These are phyloP conservation scores for Pavo muticus DNA, from an alignment of 2,113 vertebrate genomes.

Conservation along the genomic window DNA sequence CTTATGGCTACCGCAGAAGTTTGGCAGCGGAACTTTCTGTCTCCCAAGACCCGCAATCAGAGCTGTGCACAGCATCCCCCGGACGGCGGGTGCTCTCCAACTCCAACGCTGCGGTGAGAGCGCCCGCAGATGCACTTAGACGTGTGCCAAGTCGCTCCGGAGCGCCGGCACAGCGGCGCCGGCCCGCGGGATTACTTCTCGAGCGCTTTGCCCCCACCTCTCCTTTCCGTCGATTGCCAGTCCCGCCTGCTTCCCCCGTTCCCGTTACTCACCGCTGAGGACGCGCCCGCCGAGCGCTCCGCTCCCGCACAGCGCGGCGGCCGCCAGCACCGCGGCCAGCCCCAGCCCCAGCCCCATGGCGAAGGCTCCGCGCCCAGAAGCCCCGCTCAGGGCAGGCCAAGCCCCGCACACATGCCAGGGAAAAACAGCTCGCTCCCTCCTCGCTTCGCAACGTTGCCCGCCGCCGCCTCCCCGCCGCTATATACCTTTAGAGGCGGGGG, in stretches of 20 bases:
- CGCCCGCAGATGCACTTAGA: no score
- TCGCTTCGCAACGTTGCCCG: not conserved
- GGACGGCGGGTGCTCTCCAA: no score
- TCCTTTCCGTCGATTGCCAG: not conserved
- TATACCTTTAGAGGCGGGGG: not conserved
- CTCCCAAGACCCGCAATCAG: rapidly evolving
- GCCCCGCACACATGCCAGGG: not conserved
- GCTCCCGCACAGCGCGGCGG: slow-evolving; percentile 57
- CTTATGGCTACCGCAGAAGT: rapidly evolving
- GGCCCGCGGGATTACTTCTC: not conserved
- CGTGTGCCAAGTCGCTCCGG: no score
- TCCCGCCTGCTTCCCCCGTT: not conserved
- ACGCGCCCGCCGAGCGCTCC: slow-evolving; percentile 67
- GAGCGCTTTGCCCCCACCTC: not conserved
- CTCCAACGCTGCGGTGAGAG: no score
- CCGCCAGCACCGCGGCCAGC: slow-evolving; percentile 35
- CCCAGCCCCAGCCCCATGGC: not conserved
- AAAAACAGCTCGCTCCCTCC: rapidly evolving
- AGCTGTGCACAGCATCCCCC: no score
- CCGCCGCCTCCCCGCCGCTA: not conserved
- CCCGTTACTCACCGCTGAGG: slow-evolving; percentile 77
- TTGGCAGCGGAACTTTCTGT: rapidly evolving
- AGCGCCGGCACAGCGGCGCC: no score
- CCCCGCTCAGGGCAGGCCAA: not conserved
- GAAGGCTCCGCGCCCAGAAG: not conserved